A percentile compares a stretch with the other conserved stretches of the same genome.
Evolutionary conservation across 2,113 vertebrate species (phyloP).

Genomic region (Apteryx mantelli): DNA sequence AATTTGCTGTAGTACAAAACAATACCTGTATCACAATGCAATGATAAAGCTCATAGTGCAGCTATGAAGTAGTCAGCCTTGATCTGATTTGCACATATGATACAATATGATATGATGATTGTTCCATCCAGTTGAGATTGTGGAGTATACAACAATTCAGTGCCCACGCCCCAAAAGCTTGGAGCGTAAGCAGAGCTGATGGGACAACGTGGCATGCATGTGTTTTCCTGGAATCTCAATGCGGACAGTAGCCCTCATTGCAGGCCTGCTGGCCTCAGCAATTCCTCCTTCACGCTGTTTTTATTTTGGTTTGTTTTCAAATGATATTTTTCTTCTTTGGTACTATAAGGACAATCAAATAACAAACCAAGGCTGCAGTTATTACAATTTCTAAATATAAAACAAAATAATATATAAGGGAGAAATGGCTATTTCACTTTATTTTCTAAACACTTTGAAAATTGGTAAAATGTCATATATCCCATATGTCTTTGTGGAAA

Average conservation of each 20-base stretch:
- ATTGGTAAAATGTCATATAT: not conserved
- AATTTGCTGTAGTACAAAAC: not conserved
- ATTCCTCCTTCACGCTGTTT: not conserved
- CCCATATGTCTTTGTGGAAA: not conserved
- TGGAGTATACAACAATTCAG: not conserved
- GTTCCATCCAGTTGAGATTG: not conserved
- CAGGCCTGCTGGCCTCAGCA: not conserved
- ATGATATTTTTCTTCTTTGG: not conserved
- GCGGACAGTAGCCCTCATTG: constrained; percentile 24
- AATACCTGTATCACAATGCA: not conserved
- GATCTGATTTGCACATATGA: not conserved
- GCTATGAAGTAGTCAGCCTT: not conserved
- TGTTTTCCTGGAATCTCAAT: not conserved
- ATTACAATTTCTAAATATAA: not conserved
- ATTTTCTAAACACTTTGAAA: not conserved
- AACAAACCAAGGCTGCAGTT: not conserved
- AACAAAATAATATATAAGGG: not conserved
- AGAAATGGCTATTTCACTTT: not conserved
- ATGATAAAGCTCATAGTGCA: not conserved
- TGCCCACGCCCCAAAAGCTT: not conserved
- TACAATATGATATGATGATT: not conserved
- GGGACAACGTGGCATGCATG: not conserved
- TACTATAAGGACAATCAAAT: not conserved
- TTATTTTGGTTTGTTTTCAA: constrained; percentile 22
- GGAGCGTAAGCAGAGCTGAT: not conserved